Conservation (phyloP, 1,140 invertebrate genomes). For the Apis cerana region DNA sequence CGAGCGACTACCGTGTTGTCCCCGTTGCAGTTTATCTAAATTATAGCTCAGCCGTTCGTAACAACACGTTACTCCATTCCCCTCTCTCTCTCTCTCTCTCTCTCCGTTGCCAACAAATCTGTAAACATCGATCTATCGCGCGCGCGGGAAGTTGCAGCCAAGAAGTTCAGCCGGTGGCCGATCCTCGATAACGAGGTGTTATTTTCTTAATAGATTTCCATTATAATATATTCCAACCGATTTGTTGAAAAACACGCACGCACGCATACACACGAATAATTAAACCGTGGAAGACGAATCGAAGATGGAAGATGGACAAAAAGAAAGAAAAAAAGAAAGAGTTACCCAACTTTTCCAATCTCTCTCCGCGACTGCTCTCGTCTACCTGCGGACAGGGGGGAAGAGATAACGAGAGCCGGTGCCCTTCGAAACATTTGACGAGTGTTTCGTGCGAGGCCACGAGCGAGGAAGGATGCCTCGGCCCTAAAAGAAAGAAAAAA, state of each 20-base stretch:
- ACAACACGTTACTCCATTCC: conserved; percentile 5
- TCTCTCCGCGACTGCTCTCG: neutral
- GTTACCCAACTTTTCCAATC: too few species aligned
- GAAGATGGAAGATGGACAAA: neutral
- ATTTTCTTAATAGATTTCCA: conserved; percentile 63
- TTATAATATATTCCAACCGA: too few species aligned
- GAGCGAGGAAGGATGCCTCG: neutral
- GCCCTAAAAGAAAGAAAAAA: neutral
- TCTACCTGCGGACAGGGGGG: neutral
- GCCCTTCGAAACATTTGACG: conserved; percentile 53
- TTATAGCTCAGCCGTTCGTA: conserved; percentile 17
- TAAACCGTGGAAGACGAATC: too few species aligned
- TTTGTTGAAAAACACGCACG: too few species aligned
- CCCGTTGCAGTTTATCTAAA: conserved; percentile 15
- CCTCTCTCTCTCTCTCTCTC: neutral
- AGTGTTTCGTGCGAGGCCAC: conserved; percentile 27
- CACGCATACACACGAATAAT: neutral
- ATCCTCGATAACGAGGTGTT: conserved; percentile 51
- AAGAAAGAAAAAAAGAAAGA: neutral
- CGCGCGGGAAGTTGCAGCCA: conserved; percentile 40
- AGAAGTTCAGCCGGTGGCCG: conserved; percentile 42
- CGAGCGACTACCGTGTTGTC: conserved; percentile 17
- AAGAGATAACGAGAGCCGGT: conserved; percentile 51
- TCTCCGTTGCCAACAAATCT: neutral
- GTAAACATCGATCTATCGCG: conserved; percentile 64